Percentiles rank a stretch among this genome's conserved stretches.
Conservation (phyloP, 2,113 vertebrate genomes). For the Oryzias curvinotus region DNA sequence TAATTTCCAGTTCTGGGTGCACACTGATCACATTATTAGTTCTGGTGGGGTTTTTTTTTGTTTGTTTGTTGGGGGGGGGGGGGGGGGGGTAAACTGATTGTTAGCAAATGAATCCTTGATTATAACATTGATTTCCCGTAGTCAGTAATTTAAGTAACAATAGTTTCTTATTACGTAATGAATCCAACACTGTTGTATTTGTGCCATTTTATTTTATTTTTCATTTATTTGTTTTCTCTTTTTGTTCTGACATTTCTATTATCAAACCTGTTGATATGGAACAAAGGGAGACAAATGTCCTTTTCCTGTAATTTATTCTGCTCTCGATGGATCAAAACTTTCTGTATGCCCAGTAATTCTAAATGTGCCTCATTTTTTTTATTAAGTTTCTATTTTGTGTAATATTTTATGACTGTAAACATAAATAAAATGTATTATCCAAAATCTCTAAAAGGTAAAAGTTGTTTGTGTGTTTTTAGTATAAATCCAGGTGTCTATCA, state of each 20-base stretch:
- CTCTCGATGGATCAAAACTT: constrained; percentile 24
- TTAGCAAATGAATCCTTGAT: no score
- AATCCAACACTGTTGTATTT: constrained; percentile 7
- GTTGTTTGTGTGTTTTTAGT: constrained; percentile 33
- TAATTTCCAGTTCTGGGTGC: not conserved
- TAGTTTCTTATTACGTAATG: not conserved
- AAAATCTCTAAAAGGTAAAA: constrained; percentile 32
- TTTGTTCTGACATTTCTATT: not conserved
- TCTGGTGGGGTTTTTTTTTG: not conserved
- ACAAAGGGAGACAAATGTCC: constrained; percentile 36
- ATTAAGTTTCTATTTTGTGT: constrained; percentile 63
- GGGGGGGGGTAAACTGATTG: not conserved
- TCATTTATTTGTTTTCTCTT: constrained; percentile 5
- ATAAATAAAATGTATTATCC: constrained; percentile 41
- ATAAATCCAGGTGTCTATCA: constrained; percentile 31
- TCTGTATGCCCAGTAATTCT: constrained; percentile 23
- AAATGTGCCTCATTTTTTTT: constrained; percentile 76
- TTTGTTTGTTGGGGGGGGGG: not conserved
- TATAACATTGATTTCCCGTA: no score
- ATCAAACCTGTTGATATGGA: constrained; percentile 17
- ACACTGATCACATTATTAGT: not conserved
- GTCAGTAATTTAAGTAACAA: not conserved
- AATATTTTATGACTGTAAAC: constrained; percentile 39
- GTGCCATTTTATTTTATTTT: constrained; percentile 41
- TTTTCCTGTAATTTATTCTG: constrained; percentile 44